A percentile compares a stretch with the other conserved stretches of the same genome.
Conservation (phyloP, 53 echinoderm and acorn worm species). For the Echinometra lucunter region DNA sequence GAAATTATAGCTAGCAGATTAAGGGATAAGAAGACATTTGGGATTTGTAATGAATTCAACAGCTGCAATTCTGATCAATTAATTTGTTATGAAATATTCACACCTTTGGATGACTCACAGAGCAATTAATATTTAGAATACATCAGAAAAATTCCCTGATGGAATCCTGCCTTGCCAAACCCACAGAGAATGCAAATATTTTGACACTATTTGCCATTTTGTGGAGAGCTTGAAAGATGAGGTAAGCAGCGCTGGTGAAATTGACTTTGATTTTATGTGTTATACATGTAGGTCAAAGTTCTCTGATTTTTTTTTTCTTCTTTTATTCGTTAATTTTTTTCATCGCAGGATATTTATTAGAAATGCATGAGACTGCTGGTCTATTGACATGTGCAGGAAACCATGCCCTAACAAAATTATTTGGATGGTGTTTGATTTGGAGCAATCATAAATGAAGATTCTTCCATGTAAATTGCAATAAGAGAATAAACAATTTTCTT, state of each 20-base stretch:
- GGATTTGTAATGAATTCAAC: not conserved
- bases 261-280: not conserved
- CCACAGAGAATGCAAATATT: not conserved
- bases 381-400: not conserved
- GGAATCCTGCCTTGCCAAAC: not conserved
- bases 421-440: too few species aligned
- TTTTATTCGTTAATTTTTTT: not conserved
- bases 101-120: not conserved
- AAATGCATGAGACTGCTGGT: not conserved
- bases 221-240: not conserved
- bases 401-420: too few species aligned
- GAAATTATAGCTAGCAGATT: not conserved
- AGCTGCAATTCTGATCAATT: not conserved
- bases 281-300: not conserved
- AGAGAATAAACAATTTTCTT: too few species aligned
- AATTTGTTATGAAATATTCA: not conserved
- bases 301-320: not conserved
- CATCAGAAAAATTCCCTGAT: not conserved
- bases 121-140: conserved; percentile 1
- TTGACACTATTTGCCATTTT: not conserved
- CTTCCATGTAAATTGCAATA: too few species aligned
- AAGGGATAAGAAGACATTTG: not conserved
- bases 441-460: too few species aligned
- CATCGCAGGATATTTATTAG: too few species aligned
- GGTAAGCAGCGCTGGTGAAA: not conserved